Evolutionary conservation across 23 tunicate species (phyloP).

Genomic region (Trididemnum miniatum): DNA sequence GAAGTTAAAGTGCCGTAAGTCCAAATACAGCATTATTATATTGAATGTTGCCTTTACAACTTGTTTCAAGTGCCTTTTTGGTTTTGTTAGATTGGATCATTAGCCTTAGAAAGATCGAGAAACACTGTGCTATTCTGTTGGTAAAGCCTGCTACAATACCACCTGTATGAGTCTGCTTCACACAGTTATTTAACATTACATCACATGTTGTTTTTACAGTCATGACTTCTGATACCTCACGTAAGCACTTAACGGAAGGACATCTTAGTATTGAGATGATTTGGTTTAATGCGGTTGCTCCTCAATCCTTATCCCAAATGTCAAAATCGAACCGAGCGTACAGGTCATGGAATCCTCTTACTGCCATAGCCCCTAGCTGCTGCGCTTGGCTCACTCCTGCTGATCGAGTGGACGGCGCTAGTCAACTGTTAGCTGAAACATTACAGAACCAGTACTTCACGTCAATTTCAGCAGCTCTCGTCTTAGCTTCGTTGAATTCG

Average conservation of each 20-base stretch:
- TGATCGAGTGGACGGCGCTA: conserved; percentile 48
- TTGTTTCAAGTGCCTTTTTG: too few relatives aligned
- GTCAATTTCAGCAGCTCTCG: conserved; percentile 4
- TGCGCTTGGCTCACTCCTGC: conserved; percentile 79
- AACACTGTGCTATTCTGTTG: too few relatives aligned
- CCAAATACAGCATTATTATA: too few relatives aligned
- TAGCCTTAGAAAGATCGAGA: too few relatives aligned
- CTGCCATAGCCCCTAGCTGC: conserved; percentile 54
- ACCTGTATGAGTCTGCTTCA: too few relatives aligned
- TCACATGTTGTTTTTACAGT: too few relatives aligned
- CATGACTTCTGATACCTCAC: background rate
- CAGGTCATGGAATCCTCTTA: conserved; percentile 76
- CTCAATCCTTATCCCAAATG: conserved; percentile 44
- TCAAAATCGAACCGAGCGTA: conserved; percentile 31
- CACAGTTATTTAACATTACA: too few relatives aligned
- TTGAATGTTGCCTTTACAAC: too few relatives aligned
- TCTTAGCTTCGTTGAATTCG: background rate
- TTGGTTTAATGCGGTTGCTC: conserved; percentile 78
- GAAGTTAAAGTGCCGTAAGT: too few relatives aligned
- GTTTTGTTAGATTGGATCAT: too few relatives aligned
- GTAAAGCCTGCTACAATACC: too few relatives aligned
- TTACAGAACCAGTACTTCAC: background rate
- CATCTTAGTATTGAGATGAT: conserved; percentile 55
- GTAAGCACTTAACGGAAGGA: conserved; percentile 63
- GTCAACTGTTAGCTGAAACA: background rate